Evolutionary conservation across 2,113 vertebrate genomes (phyloP).

Genomic region (Aegotheles bennettii): DNA sequence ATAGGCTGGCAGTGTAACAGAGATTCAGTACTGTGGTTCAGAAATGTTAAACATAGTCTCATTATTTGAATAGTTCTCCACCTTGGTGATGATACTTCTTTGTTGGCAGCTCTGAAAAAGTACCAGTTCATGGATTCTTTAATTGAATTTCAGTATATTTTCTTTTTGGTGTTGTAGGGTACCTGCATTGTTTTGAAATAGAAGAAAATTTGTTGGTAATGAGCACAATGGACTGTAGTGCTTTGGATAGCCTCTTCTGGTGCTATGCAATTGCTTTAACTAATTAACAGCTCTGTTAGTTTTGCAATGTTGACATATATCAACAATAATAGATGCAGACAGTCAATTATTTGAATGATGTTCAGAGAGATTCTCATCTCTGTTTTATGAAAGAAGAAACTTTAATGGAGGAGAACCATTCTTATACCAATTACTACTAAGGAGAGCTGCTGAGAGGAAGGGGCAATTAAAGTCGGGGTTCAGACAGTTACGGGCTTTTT

Average conservation of each 20-base stretch:
- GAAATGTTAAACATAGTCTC: not conserved
- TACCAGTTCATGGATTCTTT: not conserved
- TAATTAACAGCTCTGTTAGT: not conserved
- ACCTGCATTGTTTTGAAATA: not conserved
- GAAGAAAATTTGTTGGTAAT: not conserved
- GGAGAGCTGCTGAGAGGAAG: not conserved
- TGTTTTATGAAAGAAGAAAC: not conserved
- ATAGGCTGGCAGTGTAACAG: not conserved
- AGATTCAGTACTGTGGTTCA: not conserved
- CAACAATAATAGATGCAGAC: slow-evolving; percentile 17
- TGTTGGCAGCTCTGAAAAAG: not conserved
- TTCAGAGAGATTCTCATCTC: not conserved
- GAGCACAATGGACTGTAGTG: not conserved
- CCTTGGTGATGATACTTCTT: not conserved
- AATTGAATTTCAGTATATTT: slow-evolving; percentile 12
- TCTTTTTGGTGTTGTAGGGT: not conserved
- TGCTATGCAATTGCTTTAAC: not conserved
- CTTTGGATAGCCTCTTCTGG: not conserved
- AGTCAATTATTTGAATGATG: slow-evolving; percentile 34
- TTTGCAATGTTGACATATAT: not conserved
- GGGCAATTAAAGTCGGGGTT: not conserved
- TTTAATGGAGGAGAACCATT: not conserved
- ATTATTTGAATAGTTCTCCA: not conserved
- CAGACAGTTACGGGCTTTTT: too few relatives aligned
- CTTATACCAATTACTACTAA: not conserved